A percentile compares a stretch with the other conserved stretches of the same genome.
Conservation (phyloP, 30 jellyfish, hydroid and myxozoan species). For the Morbakka virulenta region DNA sequence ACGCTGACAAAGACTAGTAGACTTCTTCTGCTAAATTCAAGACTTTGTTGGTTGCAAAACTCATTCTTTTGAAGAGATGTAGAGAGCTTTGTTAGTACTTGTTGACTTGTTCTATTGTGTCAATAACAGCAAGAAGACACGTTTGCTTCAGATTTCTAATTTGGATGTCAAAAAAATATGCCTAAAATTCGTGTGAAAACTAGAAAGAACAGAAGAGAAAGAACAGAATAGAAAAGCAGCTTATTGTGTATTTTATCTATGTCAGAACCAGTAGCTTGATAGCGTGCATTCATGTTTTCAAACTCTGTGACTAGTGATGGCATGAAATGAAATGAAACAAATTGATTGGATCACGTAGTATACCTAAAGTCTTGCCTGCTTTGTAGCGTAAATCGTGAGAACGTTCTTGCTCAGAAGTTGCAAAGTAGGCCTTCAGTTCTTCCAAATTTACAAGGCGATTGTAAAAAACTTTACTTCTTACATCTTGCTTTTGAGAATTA, state of each 20-base stretch:
- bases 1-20: too few species aligned
- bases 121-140: too few species aligned
- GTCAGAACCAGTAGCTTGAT: conserved; percentile 36
- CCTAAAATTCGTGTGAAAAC: not conserved
- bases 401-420: conserved; percentile 21
- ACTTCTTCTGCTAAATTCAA: too few species aligned
- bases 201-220: not conserved
- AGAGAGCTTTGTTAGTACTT: too few species aligned
- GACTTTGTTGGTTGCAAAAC: too few species aligned
- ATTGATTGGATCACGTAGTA: conserved; percentile 24
- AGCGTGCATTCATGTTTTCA: conserved; percentile 21
- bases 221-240: not conserved
- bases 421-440: conserved; percentile 43
- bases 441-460: conserved; percentile 28
- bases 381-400: not conserved
- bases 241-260: conserved; percentile 5
- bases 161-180: not conserved
- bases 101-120: too few species aligned
- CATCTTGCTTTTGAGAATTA: conserved; percentile 30
- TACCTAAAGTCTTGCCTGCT: conserved; percentile 9
- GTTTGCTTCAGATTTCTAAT: not conserved
- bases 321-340: conserved; percentile 5
- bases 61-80: too few species aligned
- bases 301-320: conserved; percentile 38
- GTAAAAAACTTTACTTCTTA: conserved; percentile 28